A percentile compares a stretch with the other conserved stretches of the same genome.
phyloP scores from a whole-genome alignment of 2,797 vertebrate genomes.

The Perodicticus potto region DNA sequence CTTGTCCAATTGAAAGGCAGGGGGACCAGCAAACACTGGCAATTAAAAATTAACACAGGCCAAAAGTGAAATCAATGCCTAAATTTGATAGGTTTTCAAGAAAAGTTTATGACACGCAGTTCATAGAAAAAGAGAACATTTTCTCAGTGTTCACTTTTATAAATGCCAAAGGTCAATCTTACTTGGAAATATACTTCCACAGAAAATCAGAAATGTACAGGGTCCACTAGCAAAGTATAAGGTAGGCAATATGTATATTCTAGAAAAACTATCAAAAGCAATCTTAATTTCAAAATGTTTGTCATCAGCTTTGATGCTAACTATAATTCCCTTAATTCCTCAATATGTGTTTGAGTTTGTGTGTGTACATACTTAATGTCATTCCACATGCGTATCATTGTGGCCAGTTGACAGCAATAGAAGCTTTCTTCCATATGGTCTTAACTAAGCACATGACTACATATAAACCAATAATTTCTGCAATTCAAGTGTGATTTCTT shows the following conservation, averaged over 20 bases:
- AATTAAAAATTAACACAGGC: conserved; percentile 82
- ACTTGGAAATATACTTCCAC: conserved; percentile 65
- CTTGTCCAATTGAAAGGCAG: conserved; percentile 61
- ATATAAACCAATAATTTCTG: neutral
- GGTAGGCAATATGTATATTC: neutral
- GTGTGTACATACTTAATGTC: neutral
- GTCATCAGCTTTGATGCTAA: neutral
- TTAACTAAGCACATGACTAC: conserved; percentile 26
- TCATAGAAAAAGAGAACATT: conserved; percentile 78
- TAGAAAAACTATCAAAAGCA: neutral
- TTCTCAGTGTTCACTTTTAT: conserved; percentile 74
- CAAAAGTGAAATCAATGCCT: conserved; percentile 76
- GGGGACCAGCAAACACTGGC: conserved; percentile 72
- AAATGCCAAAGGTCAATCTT: conserved; percentile 70
- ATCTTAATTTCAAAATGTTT: conserved; percentile 47
- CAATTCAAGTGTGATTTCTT: conserved; percentile 53
- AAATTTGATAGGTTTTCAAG: conserved; percentile 79
- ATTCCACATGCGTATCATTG: neutral
- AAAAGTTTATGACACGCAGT: conserved; percentile 75
- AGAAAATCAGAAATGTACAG: conserved; percentile 51
- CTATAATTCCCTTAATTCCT: neutral
- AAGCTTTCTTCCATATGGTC: neutral
- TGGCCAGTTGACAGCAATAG: neutral
- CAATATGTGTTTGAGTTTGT: neutral
- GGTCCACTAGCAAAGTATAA: neutral